Evolutionary conservation across 2,113 vertebrate species (phyloP), one percentile per base, ranked within the genome.

Genomic region (Corydoras sp.): DNA sequence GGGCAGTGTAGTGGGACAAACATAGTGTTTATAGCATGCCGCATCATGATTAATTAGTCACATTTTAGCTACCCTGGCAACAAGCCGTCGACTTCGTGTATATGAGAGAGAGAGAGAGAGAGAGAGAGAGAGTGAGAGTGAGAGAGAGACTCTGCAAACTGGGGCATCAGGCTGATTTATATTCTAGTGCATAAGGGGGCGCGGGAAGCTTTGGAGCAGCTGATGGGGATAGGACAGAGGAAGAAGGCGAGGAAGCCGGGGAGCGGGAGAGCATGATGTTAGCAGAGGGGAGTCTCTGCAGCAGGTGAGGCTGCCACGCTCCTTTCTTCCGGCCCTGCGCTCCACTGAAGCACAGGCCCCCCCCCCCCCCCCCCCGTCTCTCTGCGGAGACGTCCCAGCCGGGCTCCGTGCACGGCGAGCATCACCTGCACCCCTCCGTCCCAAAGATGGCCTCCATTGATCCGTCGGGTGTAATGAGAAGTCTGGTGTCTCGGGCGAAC

Each of bases 111-210:
- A 32, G 58, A 67, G 50, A 51, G 32, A 49, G 14, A 71, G 32
- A 73, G 29, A 77, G 49, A 58, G 18, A 31, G 49, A 61, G 58
- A 58, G 29, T 76, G 49, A 55, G 18, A 29, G 49, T 58, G 58
- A 58, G 60, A 49, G 31, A 65, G 62, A 76, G 71, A 70, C 68
- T 43, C 81, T 81, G 76, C 83, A 87, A 86, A 87, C 83, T 84
- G 80, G 84, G 82, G 81, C 74, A 81, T 83, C 69, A 73, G 77
- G 82, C 86, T 89, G 83, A 81, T 88, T 89, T 77, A 81, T 89
- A 89, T 90, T 88, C 87, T 53, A 79, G 73, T 67, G 69, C 74
- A 73, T 53, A 62, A 69, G 76, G 81, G 71, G 18, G 69, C 81
- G 81, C 68, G 70, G 73, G 68, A 71, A 80, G 79, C 77, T 79